These are phyloP conservation scores for Scaptomyza cyrtandrae DNA, from an alignment of 2,888 invertebrate species.

Conservation along the genomic window DNA sequence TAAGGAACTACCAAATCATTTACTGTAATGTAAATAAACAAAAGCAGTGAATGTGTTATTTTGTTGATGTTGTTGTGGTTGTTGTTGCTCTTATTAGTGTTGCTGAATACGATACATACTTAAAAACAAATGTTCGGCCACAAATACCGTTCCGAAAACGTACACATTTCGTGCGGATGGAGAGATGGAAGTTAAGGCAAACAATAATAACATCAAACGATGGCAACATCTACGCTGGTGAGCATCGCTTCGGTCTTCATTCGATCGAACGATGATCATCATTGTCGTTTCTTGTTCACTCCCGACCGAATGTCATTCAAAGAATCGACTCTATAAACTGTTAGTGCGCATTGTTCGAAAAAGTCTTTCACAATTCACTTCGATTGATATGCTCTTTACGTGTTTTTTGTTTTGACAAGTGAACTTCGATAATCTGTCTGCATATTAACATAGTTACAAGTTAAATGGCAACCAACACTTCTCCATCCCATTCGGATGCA, in stretches of 20 bases:
- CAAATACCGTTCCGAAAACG: constrained; percentile 37
- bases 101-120: constrained; percentile 49
- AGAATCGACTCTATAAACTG: neutral
- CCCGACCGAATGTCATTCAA: constrained; percentile 11
- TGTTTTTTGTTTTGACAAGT: neutral
- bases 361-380: neutral
- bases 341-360: neutral
- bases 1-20: constrained; percentile 46
- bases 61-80: constrained; percentile 26
- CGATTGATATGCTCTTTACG: neutral
- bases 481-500: neutral
- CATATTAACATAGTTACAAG: neutral
- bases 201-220: constrained; percentile 41
- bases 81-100: constrained; percentile 30
- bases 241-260: constrained; percentile 30
- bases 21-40: constrained; percentile 70
- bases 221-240: constrained; percentile 13
- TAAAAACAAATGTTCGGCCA: constrained; percentile 58
- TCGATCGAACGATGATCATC: constrained; percentile 54
- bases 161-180: constrained; percentile 31
- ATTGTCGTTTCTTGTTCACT: constrained; percentile 28
- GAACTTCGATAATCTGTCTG: neutral
- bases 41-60: constrained; percentile 32
- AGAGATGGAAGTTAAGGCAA: constrained; percentile 34
- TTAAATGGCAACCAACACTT: constrained; percentile 15